Conservation (phyloP, 2,113 vertebrate species). For the Colius striatus region DNA sequence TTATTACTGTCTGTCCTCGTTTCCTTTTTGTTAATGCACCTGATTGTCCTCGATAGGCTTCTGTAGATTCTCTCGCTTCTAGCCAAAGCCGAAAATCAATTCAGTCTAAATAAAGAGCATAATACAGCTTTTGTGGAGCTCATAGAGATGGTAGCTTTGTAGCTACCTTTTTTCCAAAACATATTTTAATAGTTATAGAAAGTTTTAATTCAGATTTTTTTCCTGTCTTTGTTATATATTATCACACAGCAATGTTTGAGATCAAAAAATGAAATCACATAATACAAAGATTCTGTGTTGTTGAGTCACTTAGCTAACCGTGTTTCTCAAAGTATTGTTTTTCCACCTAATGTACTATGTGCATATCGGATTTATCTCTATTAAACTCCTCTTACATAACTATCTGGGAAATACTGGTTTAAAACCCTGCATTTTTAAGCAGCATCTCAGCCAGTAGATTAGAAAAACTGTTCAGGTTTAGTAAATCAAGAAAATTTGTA, state of each 20-base stretch:
- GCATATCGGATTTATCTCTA: neutral
- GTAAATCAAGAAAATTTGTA: conserved; percentile 4
- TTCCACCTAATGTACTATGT: neutral
- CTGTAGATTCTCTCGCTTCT: neutral
- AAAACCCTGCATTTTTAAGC: neutral
- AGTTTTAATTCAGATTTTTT: neutral
- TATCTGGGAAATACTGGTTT: neutral
- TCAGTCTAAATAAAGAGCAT: neutral
- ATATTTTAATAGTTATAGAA: neutral
- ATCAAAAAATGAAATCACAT: neutral
- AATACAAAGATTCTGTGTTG: neutral
- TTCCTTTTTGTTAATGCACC: neutral
- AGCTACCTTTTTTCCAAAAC: neutral
- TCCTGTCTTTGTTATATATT: neutral
- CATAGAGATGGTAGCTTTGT: neutral
- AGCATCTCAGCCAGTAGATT: neutral
- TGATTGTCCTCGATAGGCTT: neutral
- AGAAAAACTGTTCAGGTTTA: conserved; percentile 10
- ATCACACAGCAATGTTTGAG: neutral
- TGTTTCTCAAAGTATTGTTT: neutral
- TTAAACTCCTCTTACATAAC: conserved; percentile 31
- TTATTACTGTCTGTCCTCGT: neutral
- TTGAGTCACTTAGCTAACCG: neutral
- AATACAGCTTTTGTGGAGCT: neutral
- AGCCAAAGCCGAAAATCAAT: neutral